A percentile compares a stretch with the other conserved stretches of the same genome.
Conservation (phyloP, 2,888 invertebrate species). For the Pantelozetes paolii region DNA sequence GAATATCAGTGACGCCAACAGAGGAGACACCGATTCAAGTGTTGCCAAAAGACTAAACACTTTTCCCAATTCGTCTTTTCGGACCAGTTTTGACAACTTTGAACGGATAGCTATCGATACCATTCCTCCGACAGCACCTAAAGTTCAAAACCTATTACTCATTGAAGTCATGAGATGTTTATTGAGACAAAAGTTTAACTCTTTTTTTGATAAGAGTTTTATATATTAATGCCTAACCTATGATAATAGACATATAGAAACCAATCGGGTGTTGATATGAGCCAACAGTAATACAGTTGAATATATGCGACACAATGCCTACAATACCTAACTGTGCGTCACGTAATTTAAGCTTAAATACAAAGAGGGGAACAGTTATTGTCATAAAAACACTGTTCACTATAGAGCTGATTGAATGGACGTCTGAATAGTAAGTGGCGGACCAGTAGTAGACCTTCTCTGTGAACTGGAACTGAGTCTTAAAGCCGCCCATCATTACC, state of each 20-base stretch:
- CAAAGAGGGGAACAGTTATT: not conserved
- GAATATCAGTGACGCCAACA: conserved; percentile 1
- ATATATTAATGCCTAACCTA: not conserved
- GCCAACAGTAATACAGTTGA: not conserved
- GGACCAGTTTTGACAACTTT: conserved; percentile 2
- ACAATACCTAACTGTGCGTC: not conserved
- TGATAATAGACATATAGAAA: not conserved
- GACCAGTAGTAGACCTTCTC: conserved; percentile 16
- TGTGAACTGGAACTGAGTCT: not conserved
- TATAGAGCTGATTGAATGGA: conserved; percentile 19
- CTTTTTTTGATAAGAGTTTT: no score
- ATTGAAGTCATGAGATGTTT: not conserved
- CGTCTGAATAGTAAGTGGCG: not conserved
- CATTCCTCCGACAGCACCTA: not conserved
- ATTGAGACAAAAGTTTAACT: not conserved
- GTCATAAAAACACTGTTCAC: conserved; percentile 18
- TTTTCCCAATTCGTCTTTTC: conserved; percentile 22
- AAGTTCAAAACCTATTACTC: not conserved
- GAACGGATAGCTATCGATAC: conserved; percentile 8
- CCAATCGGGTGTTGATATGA: conserved; percentile 18
- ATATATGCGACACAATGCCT: not conserved
- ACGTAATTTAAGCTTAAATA: not conserved
- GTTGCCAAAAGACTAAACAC: conserved; percentile 3
- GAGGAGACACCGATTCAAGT: not conserved
- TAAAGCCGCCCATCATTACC: not conserved